These are phyloP conservation scores for Pipistrellus kuhlii DNA, from an alignment of 2,797 vertebrate species.

Conservation along the genomic window DNA sequence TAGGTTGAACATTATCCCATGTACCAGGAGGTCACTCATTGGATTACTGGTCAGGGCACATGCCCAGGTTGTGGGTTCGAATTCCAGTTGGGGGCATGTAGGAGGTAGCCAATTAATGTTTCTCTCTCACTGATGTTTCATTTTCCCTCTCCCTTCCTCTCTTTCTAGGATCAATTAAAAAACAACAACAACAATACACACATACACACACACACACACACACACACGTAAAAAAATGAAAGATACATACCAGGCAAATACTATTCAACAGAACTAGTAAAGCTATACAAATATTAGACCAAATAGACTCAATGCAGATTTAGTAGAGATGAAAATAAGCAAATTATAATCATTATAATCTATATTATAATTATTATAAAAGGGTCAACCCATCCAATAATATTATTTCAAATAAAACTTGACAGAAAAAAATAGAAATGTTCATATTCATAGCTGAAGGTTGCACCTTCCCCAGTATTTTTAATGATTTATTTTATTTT, in stretches of 20 bases:
- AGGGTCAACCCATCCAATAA: background rate
- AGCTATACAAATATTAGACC: background rate
- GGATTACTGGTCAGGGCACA: background rate
- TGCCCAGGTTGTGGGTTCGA: too few relatives aligned
- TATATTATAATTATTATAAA: background rate
- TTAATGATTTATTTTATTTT: background rate
- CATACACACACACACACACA: too few relatives aligned
- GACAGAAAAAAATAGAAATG: background rate
- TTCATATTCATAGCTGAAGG: background rate
- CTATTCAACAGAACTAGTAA: background rate
- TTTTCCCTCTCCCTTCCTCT: background rate
- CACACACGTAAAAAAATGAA: background rate
- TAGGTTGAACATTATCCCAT: background rate
- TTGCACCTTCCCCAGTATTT: background rate
- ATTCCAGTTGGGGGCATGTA: background rate
- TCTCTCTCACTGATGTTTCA: background rate
- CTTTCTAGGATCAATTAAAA: background rate
- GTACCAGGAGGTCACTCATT: background rate
- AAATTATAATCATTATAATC: background rate
- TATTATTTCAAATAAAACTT: background rate
- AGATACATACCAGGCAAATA: background rate
- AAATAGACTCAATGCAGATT: background rate
- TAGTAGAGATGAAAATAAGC: background rate
- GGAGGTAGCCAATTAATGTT: background rate
- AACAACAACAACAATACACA: too few relatives aligned